Conservation (phyloP, 2,888 invertebrate genomes). For the Pyrrhosoma nymphula region DNA sequence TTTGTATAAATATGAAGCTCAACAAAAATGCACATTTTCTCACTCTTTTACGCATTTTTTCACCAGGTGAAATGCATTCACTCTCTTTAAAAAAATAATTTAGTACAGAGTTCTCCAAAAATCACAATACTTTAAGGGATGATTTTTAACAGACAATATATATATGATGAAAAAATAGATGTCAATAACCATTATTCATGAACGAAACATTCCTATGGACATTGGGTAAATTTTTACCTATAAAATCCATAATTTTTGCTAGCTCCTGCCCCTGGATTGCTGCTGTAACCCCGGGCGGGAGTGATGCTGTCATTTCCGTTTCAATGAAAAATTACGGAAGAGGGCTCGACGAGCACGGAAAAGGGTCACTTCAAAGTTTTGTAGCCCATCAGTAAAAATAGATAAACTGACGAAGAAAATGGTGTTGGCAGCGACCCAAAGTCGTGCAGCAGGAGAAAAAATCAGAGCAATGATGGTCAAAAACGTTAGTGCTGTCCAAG, state of each 20-base stretch:
- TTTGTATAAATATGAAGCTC: neutral
- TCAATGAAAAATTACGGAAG: constrained; percentile 11
- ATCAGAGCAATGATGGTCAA: constrained; percentile 77
- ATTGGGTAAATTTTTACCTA: neutral
- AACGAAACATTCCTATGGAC: neutral
- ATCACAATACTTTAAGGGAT: neutral
- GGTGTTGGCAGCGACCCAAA: constrained; percentile 81
- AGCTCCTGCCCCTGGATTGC: constrained; percentile 62
- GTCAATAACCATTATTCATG: neutral
- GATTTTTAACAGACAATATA: constrained; percentile 1
- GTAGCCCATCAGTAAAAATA: constrained; percentile 82
- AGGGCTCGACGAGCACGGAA: constrained; percentile 69
- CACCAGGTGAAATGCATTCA: neutral
- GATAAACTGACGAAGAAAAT: constrained; percentile 81
- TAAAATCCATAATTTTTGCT: neutral
- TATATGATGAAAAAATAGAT: neutral
- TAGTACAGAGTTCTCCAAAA: neutral
- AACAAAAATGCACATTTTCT: neutral
- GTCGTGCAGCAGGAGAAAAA: constrained; percentile 78
- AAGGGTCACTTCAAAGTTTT: constrained; percentile 79
- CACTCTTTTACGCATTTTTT: neutral
- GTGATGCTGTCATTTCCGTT: constrained; percentile 56
- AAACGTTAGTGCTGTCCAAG: constrained; percentile 83
- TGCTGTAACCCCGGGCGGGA: constrained; percentile 32
- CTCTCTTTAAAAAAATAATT: constrained; percentile 34